Evolutionary conservation across 1,140 invertebrate genomes (phyloP), one percentile per base, ranked within the genome.

Genomic region (Bombus soroeensis): DNA sequence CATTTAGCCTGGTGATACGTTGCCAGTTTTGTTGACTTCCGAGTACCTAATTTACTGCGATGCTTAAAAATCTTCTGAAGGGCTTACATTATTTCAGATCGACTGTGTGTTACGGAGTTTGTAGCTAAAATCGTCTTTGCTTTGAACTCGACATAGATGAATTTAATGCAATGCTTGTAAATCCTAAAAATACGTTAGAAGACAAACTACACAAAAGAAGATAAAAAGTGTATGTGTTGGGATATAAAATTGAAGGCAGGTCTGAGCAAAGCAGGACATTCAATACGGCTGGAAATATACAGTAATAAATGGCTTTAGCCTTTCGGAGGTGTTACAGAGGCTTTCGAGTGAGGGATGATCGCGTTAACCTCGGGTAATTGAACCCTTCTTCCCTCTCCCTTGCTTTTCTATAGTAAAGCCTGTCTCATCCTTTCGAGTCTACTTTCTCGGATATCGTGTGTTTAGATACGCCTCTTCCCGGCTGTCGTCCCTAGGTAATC

Each of bases 321-420:
- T 89, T 85, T 81, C 43, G 64, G 25, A 85, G 77, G 59, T n/a
- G 85, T 87, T 87, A 87, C 75, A 89, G 64, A 66, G 64, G 78
- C 81, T 91, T 91, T 76, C 53, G 62, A 81, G 77, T 74, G 89
- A 91, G 68, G 53, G 83, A 88, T 92, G 91, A 94, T 94, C 92
- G 84, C 83, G 88, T 94, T 94, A 93, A 85, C 86, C 87, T 82
- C 88, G 87, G 90, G 91, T 94, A 94, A 94, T 94, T 92, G 92
- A 93, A 88, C 91, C 88, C 87, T 88, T 83, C 83, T n/a, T 87
- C 82, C 59, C 43, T 34, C 15, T 77, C 66, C 28, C 37, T 62
- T 22, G 22, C 37, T n/a, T n/a, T 53, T 34, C 87, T n/a, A 39
- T 13, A 3, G 53, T 18, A 28, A 70, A 32, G 25, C 53, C 68